These are phyloP conservation scores for Ectropis grisescens DNA, from an alignment of 1,140 invertebrate genomes.

Conservation along the genomic window DNA sequence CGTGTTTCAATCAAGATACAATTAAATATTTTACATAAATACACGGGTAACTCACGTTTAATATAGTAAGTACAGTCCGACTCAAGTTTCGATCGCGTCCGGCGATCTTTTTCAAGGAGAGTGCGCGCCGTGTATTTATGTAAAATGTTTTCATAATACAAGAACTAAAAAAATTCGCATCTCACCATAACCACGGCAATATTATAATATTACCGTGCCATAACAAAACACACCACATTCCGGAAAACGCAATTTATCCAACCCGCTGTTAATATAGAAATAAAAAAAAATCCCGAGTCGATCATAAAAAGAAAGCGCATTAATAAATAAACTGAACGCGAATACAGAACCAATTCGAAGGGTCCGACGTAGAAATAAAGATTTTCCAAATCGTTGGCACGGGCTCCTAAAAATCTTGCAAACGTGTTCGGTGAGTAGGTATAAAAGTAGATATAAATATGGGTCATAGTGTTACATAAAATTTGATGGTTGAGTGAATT, in stretches of 20 bases:
- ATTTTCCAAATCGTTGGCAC: constrained; percentile 56
- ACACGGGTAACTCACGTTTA: too few relatives aligned
- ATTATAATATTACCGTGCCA: too few relatives aligned
- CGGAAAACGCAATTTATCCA: too few relatives aligned
- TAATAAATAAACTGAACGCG: constrained; percentile 34
- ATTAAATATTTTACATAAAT: too few relatives aligned
- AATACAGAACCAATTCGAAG: constrained; percentile 30
- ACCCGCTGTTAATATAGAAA: constrained; percentile 17
- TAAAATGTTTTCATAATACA: not conserved
- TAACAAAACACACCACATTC: too few relatives aligned
- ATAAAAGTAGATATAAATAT: too few relatives aligned
- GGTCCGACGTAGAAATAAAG: constrained; percentile 45
- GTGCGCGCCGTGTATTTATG: too few relatives aligned
- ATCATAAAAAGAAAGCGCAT: constrained; percentile 32
- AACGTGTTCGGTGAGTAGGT: constrained; percentile 36
- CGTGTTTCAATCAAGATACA: not conserved
- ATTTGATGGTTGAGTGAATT: constrained; percentile 60
- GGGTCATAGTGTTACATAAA: constrained; percentile 56
- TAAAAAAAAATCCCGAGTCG: constrained; percentile 20
- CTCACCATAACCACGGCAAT: not conserved
- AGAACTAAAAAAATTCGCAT: not conserved
- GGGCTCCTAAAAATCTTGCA: constrained; percentile 43
- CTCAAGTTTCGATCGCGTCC: too few relatives aligned
- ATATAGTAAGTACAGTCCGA: too few relatives aligned
- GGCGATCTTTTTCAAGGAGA: too few relatives aligned